Evolutionary conservation across 2,888 invertebrate species (phyloP).

Genomic region (Cryptus viduatorius): DNA sequence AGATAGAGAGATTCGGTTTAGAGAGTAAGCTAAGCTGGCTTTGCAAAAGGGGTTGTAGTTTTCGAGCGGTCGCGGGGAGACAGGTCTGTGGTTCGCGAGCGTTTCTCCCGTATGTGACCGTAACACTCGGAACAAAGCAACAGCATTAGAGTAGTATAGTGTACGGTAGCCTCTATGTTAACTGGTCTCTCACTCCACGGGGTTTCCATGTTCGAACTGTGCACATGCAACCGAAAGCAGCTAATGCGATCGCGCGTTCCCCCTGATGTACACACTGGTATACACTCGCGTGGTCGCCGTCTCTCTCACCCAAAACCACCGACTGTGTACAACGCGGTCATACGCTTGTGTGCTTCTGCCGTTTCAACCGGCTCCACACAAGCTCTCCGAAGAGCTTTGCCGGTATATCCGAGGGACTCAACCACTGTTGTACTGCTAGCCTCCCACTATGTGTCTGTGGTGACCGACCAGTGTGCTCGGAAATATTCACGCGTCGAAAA

Average conservation of each 20-base stretch:
- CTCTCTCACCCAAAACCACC: conserved; percentile 1
- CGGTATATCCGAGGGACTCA: neutral
- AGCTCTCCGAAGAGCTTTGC: conserved; percentile 10
- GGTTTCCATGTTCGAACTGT: conserved; percentile 25
- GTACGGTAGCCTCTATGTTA: conserved; percentile 37
- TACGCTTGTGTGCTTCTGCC: conserved; percentile 2
- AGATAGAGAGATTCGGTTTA: neutral
- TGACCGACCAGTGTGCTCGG: conserved; percentile 21
- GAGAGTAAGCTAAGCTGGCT: conserved; percentile 49
- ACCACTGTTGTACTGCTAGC: no score
- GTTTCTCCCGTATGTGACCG: conserved; percentile 18
- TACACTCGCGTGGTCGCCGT: conserved; percentile 7
- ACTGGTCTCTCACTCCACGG: conserved; percentile 21
- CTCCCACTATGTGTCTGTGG: neutral
- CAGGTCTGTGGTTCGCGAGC: conserved; percentile 18
- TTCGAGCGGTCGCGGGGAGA: conserved; percentile 22
- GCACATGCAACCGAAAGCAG: conserved; percentile 51
- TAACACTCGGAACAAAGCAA: conserved; percentile 50
- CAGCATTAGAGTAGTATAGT: conserved; percentile 54
- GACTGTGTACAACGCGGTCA: conserved; percentile 26
- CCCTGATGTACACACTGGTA: conserved; percentile 45
- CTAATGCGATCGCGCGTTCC: conserved; percentile 56
- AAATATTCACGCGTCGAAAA: conserved; percentile 22
- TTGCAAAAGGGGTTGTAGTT: conserved; percentile 20
- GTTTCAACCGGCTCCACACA: conserved; percentile 8